phyloP scores from a whole-genome alignment of 2,888 invertebrate species.

The Oasisia sp. region DNA sequence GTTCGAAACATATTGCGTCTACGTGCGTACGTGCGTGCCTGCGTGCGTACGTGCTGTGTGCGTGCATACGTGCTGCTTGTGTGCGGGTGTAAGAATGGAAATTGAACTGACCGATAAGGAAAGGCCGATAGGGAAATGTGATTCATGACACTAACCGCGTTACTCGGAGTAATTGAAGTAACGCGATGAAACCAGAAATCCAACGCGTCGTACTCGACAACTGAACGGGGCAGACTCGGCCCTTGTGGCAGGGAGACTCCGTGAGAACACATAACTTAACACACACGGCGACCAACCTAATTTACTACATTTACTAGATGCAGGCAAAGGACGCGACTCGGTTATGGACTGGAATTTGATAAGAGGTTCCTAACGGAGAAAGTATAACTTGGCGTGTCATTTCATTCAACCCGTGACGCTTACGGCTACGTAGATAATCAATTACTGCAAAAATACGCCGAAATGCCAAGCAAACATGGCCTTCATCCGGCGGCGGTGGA shows the following conservation, averaged over 20 bases:
- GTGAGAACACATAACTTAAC: not conserved
- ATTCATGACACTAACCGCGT: not conserved
- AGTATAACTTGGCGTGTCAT: not conserved
- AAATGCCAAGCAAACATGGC: not conserved
- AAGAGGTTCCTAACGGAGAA: not conserved
- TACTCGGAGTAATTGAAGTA: slow-evolving; percentile 6
- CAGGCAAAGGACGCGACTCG: not conserved
- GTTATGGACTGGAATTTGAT: slow-evolving; percentile 1
- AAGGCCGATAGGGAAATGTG: not conserved
- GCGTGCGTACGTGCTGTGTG: too few species aligned
- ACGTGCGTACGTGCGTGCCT: too few species aligned
- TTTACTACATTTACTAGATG: not conserved
- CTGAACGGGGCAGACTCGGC: not conserved
- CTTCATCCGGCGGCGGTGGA: not conserved
- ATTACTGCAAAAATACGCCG: not conserved
- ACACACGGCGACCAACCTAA: not conserved
- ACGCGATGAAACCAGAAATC: not conserved
- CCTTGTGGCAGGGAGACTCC: not conserved
- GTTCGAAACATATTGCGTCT: too few species aligned
- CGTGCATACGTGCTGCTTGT: too few species aligned
- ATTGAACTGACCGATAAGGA: not conserved
- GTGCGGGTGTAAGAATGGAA: too few species aligned
- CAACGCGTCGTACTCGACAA: not conserved
- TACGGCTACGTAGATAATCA: not conserved
- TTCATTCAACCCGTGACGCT: not conserved